These are phyloP conservation scores for Malurus leucopterus DNA, from an alignment of 2,797 vertebrate species.

Conservation along the genomic window DNA sequence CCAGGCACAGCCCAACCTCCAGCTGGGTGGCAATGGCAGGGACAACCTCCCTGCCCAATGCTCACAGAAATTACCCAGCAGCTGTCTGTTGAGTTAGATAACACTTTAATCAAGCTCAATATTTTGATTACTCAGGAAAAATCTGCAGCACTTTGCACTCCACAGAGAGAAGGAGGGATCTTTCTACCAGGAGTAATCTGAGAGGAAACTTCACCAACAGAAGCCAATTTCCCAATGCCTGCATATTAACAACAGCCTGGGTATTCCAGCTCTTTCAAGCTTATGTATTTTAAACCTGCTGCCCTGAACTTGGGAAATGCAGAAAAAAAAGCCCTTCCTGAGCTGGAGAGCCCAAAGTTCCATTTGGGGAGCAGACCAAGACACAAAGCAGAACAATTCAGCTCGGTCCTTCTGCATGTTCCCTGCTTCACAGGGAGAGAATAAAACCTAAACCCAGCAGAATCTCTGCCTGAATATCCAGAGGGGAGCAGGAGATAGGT, in stretches of 20 bases:
- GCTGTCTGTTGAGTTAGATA: accelerated
- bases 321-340: not conserved
- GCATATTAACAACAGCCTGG: not conserved
- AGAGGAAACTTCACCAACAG: not conserved
- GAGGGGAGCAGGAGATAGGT: not conserved
- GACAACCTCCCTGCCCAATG: not conserved
- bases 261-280: not conserved
- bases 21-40: not conserved
- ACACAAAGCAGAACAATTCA: not conserved
- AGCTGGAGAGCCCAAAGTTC: not conserved
- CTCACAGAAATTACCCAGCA: not conserved
- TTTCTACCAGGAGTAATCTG: not conserved
- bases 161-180: not conserved
- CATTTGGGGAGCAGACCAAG: accelerated
- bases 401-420: not conserved
- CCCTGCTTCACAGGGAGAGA: not conserved
- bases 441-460: not conserved
- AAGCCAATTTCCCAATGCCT: not conserved
- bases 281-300: not conserved
- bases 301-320: no score
- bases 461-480: not conserved
- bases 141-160: not conserved
- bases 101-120: not conserved
- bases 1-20: not conserved
- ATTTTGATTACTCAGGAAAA: not conserved